These are phyloP conservation scores for Setophaga kirtlandii DNA, from an alignment of 2,113 vertebrate species.

Conservation along the genomic window DNA sequence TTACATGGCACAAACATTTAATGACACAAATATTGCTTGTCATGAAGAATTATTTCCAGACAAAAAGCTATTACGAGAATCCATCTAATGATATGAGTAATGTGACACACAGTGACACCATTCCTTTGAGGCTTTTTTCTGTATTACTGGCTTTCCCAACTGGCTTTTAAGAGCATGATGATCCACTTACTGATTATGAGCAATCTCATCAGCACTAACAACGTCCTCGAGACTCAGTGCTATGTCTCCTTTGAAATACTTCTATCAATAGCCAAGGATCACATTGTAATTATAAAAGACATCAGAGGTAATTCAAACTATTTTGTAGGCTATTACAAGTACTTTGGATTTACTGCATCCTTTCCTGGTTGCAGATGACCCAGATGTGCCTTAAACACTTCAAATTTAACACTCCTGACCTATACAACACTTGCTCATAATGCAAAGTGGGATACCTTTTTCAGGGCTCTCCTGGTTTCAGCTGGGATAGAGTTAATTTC, in stretches of 20 bases:
- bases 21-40: not conserved
- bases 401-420: not conserved
- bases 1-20: not conserved
- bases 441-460: not conserved
- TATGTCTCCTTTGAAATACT: constrained; percentile 35
- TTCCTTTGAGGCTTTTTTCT: constrained; percentile 15
- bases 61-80: not conserved
- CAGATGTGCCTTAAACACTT: not conserved
- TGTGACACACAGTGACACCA: not conserved
- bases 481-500: not conserved
- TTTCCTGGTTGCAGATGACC: not conserved
- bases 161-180: constrained; percentile 16
- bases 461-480: not conserved
- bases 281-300: constrained; percentile 20
- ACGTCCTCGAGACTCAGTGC: not conserved
- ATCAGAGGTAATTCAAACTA: constrained; percentile 5
- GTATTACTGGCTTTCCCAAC: constrained; percentile 10
- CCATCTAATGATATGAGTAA: not conserved
- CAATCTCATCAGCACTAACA: constrained; percentile 16
- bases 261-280: constrained; percentile 46
- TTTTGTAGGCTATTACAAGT: constrained; percentile 1
- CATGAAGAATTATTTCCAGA: not conserved
- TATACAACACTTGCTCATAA: not conserved
- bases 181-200: constrained; percentile 14
- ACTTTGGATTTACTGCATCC: not conserved